Evolutionary conservation across 2,888 invertebrate species (phyloP).

Genomic region (Tachina fera): DNA sequence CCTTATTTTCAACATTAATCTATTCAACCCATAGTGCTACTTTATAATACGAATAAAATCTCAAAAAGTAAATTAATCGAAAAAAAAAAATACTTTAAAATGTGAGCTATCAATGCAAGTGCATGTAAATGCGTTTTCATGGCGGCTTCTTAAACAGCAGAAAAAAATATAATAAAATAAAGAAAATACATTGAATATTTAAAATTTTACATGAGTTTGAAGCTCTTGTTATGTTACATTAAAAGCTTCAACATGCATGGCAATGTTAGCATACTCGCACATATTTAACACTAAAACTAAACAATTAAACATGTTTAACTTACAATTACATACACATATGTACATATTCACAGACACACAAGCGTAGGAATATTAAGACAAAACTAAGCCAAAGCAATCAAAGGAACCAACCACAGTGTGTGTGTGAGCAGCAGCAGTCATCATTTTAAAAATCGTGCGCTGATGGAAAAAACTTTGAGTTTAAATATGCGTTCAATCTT

Average conservation of each 20-base stretch:
- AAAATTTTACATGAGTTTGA: constrained; percentile 65
- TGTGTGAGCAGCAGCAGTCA: background rate
- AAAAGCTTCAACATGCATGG: constrained; percentile 45
- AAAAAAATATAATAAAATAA: constrained; percentile 28
- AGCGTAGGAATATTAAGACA: background rate
- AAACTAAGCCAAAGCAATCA: background rate
- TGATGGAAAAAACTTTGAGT: constrained; percentile 20
- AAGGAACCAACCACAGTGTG: constrained; percentile 4
- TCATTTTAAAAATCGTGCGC: background rate
- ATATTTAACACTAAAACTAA: background rate
- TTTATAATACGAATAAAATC: background rate
- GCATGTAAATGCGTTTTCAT: constrained; percentile 56
- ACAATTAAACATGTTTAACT: constrained; percentile 23
- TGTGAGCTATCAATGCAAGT: constrained; percentile 48
- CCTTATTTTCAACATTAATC: background rate
- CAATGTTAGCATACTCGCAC: constrained; percentile 45
- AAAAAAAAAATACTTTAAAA: constrained; percentile 60
- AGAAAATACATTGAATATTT: constrained; percentile 50
- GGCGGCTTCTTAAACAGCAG: constrained; percentile 62
- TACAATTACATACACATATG: background rate
- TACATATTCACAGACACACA: background rate
- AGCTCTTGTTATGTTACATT: constrained; percentile 62
- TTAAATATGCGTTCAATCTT: constrained; percentile 43
- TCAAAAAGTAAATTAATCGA: constrained; percentile 25
- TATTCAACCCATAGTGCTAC: constrained; percentile 29